Conservation (phyloP, 2,113 vertebrate species). For the Galeopterus variegatus region DNA sequence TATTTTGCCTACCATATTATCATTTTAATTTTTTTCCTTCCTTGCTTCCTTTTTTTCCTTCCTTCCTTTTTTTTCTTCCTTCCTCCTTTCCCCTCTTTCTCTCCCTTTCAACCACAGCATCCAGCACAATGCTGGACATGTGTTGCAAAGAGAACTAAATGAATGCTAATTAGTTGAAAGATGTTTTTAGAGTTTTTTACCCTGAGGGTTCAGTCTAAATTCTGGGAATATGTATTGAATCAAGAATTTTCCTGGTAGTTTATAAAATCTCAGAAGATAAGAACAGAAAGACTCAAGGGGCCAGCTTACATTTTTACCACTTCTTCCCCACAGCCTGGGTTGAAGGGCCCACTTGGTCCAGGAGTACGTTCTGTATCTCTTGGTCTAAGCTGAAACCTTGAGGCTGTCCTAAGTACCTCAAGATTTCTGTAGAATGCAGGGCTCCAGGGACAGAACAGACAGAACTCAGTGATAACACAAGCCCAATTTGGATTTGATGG, state of each 20-base stretch:
- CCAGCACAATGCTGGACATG: not conserved
- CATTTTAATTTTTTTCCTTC: not conserved
- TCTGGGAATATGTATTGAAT: conserved; percentile 25
- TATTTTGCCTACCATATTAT: not conserved
- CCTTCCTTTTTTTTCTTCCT: accelerated
- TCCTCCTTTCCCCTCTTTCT: accelerated
- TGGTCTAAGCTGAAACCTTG: not conserved
- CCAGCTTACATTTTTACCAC: not conserved
- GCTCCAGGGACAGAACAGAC: not conserved
- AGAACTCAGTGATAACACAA: not conserved
- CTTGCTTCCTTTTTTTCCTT: accelerated
- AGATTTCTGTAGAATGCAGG: not conserved
- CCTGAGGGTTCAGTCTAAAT: not conserved
- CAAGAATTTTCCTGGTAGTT: not conserved
- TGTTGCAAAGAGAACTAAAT: not conserved
- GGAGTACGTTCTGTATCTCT: not conserved
- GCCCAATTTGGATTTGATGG: not conserved
- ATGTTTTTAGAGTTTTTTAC: not conserved
- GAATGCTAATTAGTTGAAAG: not conserved
- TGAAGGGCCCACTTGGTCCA: not conserved
- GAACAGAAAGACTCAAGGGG: not conserved
- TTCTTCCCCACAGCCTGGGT: not conserved
- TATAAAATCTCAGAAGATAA: not conserved
- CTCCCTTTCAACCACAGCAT: not conserved
- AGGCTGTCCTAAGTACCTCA: not conserved